Percentiles rank a stretch among this genome's conserved stretches.
Evolutionary conservation across 2,797 vertebrate genomes (phyloP).

Genomic region (Notoglanidium macrostoma): DNA sequence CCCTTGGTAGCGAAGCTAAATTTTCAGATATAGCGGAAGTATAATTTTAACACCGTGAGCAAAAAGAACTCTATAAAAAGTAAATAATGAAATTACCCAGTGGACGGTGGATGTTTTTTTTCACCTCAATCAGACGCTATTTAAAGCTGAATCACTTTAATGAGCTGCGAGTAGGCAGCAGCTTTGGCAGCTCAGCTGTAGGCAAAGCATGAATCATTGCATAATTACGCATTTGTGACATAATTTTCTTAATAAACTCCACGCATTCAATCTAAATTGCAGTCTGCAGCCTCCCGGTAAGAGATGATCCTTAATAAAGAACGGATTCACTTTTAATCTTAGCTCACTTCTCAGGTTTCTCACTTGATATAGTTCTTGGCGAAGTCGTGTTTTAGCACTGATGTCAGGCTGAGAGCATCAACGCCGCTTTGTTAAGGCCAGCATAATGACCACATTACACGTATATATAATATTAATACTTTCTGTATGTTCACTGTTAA

Average conservation of each 20-base stretch:
- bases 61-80: neutral
- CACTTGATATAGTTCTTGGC: slow-evolving; percentile 80
- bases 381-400: slow-evolving; percentile 71
- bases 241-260: slow-evolving; percentile 71
- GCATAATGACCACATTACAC: slow-evolving; percentile 57
- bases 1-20: slow-evolving; percentile 5
- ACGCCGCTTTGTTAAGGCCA: slow-evolving; percentile 73
- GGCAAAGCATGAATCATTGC: slow-evolving; percentile 55
- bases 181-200: slow-evolving; percentile 50
- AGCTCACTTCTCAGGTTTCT: slow-evolving; percentile 76
- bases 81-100: slow-evolving; percentile 37
- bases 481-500: slow-evolving; percentile 7
- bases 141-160: slow-evolving; percentile 40
- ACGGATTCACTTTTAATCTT: slow-evolving; percentile 81
- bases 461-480: neutral
- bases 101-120: slow-evolving; percentile 39
- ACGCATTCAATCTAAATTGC: slow-evolving; percentile 74
- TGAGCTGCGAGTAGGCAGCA: slow-evolving; percentile 49
- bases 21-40: slow-evolving; percentile 13
- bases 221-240: slow-evolving; percentile 70
- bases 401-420: slow-evolving; percentile 72
- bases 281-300: slow-evolving; percentile 73
- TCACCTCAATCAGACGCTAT: slow-evolving; percentile 27
- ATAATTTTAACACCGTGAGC: slow-evolving; percentile 25
- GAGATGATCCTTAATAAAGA: slow-evolving; percentile 84